Base-by-base conservation (phyloP, 2,113 vertebrate species). In the Nannobrachium achirus region DNA sequence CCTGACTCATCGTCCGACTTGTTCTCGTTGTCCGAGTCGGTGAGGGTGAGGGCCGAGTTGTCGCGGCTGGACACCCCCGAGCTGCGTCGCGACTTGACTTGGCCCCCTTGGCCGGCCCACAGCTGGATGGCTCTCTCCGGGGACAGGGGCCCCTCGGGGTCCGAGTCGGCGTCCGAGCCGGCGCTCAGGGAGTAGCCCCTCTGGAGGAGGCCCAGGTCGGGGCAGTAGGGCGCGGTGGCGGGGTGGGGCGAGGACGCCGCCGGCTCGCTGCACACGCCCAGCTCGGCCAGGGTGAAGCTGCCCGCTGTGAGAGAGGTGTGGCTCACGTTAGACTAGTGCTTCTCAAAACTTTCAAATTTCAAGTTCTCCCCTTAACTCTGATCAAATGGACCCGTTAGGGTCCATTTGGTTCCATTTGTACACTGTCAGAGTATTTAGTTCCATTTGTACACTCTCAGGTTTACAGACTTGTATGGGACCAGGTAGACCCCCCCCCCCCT, bases 21-120 rank as follows among this genome's bases (percentile, higher is more conserved):
- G 66, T 95, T 95, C 20, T 96, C 96, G 46, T 98, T 97, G 77
- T 98, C 95, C 0, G 96, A 98, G 86, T 97, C 97, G 0, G 96
- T 98, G 69, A 97, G 92, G 0, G 95, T 97, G 56, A 98, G 95
- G 0, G 95, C 95, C 0, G 96, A 98, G 89, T 96, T 98, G 73
- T 96, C 96, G 0, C 93, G 94, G 75, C 96, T 98, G 61, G 97
- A 97, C 46, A 98, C 93, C 13, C 96, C 96, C 0, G 95, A 97
- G 67, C 96, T 97, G 56, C 95, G 90, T 45, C 94, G 92, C 84
- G 96, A 98, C 74, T 97, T 98, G 50, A 94, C 91, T 16, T 94
- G 25, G 25, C 25, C 25, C 6, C 86, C 88, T 15, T 76, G 53
- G 69, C 96, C 87, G 0, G 95, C 94, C 97, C 97, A 98, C 57